phyloP scores from a whole-genome alignment of 2,888 invertebrate species.

The Archaeoteleia sp. region DNA sequence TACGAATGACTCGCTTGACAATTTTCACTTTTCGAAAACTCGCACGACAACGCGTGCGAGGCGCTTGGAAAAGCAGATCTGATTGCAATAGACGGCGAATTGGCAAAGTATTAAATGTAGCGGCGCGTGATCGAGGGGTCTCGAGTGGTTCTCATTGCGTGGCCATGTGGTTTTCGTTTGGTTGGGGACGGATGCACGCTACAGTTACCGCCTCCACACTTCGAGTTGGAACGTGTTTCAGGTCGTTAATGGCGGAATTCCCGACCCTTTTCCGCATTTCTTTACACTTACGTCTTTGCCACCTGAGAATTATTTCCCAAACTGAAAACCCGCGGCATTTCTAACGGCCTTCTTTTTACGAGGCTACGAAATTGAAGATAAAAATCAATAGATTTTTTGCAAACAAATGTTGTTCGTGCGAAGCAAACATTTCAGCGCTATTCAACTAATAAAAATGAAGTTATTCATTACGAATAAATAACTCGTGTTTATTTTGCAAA shows the following conservation, averaged over 20 bases:
- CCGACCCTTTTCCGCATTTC: constrained; percentile 4
- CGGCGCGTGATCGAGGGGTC: constrained; percentile 58
- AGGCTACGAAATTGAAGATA: too few relatives aligned
- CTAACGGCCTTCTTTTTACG: too few relatives aligned
- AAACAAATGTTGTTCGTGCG: too few relatives aligned
- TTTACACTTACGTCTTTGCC: background rate
- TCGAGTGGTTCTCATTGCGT: constrained; percentile 64
- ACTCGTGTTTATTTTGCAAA: too few relatives aligned
- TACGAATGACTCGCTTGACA: constrained; percentile 8
- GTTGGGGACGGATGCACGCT: constrained; percentile 13
- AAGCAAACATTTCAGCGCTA: too few relatives aligned
- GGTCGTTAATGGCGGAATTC: constrained; percentile 48
- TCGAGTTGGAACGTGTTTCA: constrained; percentile 33
- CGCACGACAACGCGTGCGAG: constrained; percentile 5
- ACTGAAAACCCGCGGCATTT: too few relatives aligned
- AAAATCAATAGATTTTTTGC: too few relatives aligned
- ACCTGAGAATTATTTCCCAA: too few relatives aligned
- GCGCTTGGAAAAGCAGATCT: background rate
- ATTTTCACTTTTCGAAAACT: constrained; percentile 4
- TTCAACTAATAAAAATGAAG: too few relatives aligned
- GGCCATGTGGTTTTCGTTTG: constrained; percentile 25
- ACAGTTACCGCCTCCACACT: constrained; percentile 16
- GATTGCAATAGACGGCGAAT: constrained; percentile 19
- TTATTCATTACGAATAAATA: too few relatives aligned
- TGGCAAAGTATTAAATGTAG: constrained; percentile 60